These are phyloP conservation scores for Drosophila tripunctata DNA, from an alignment of 2,888 invertebrate genomes.

Conservation along the genomic window DNA sequence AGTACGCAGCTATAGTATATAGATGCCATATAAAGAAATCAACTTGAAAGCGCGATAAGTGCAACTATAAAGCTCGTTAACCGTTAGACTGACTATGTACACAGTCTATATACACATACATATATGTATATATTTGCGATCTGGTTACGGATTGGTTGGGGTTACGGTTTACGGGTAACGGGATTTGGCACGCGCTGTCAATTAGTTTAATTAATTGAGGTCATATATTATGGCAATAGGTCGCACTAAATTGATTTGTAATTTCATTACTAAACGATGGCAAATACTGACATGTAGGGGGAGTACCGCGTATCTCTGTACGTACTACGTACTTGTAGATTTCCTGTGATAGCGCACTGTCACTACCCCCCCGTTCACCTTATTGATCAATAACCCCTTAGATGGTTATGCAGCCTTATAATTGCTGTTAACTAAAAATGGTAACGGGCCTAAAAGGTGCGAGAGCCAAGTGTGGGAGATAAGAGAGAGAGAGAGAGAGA, in stretches of 20 bases:
- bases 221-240: conserved; percentile 63
- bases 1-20: not conserved
- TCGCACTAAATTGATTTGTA: conserved; percentile 62
- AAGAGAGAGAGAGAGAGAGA: conserved; percentile 11
- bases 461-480: conserved; percentile 28
- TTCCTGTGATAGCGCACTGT: conserved; percentile 48
- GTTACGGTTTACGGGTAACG: conserved; percentile 1
- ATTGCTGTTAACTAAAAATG: conserved; percentile 69
- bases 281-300: conserved; percentile 8
- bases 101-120: conserved; percentile 2
- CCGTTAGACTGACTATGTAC: conserved; percentile 18
- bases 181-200: conserved; percentile 53
- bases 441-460: conserved; percentile 56
- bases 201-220: conserved; percentile 74
- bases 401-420: conserved; percentile 66
- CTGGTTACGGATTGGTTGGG: conserved; percentile 15
- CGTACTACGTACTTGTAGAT: conserved; percentile 46
- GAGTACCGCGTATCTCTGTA: not conserved
- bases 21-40: conserved; percentile 48
- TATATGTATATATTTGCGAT: conserved; percentile 31
- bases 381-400: conserved; percentile 47
- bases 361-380: not conserved
- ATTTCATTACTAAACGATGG: conserved; percentile 23
- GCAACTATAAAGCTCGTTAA: conserved; percentile 47
- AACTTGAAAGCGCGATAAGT: conserved; percentile 58